Evolutionary conservation across 2,888 invertebrate genomes (phyloP), one percentile per base, ranked within the genome.

Genomic region (Drosophila phalerata): DNA sequence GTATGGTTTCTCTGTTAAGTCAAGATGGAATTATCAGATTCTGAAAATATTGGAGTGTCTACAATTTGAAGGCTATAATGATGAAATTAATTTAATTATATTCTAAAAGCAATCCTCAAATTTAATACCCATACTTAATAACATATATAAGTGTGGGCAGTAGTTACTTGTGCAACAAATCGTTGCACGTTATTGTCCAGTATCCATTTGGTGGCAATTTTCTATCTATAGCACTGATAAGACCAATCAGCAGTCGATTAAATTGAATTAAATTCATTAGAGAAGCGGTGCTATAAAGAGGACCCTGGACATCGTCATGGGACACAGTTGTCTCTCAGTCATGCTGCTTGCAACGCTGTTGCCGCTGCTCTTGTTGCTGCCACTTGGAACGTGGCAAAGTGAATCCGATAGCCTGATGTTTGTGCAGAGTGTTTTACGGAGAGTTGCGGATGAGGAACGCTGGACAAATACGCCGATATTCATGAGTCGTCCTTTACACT

Each of bases 401-500:
- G 49, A 32, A 11, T 8, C 45, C 5, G 64, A 77, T 32, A 86
- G 88, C 62, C 49, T 84, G 11, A 72, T 28, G 28, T 57, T 71
- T 13, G 4, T 87, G 0, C 61, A 68, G 13, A 30, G 47, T 1
- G 47, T 89, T 2, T 17, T 83, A 4, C 13, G 55, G n/a, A 37
- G 40, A 5, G 66, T 75, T 1, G 60, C 69, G 0, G 32, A 5
- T 0, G 49, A 71, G n/a, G 34, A 79, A 5, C 38, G 48, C 8
- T 85, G 86, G 74, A 70, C 58, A 13, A 82, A 81, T 37, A 78
- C 79, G 5, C 76, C 80, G 15, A 69, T 90, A 30, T 90, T 90
- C 19, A n/a, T 55, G 11, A 80, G 69, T 4, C 45, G 30, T 11
- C 40, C 69, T 10, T 38, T 70, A 5, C 17, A 72, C 3, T 4